phyloP scores from a whole-genome alignment of 1,140 invertebrate genomes.

The Platorchestia sp. region DNA sequence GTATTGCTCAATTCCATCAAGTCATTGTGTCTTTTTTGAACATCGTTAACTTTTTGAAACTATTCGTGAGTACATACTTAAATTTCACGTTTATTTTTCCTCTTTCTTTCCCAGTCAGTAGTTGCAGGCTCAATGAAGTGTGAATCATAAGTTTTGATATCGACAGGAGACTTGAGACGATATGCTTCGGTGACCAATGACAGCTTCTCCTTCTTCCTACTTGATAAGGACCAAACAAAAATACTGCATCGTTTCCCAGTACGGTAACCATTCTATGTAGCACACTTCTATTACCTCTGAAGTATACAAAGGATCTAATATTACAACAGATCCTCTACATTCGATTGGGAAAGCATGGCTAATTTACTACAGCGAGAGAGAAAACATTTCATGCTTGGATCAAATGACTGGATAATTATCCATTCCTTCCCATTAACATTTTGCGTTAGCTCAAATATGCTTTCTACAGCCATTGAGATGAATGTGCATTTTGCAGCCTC shows the following conservation, averaged over 20 bases:
- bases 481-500: too few species aligned
- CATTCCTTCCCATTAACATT: too few species aligned
- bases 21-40: neutral
- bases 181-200: neutral
- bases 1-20: neutral
- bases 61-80: neutral
- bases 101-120: neutral
- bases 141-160: neutral
- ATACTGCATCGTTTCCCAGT: neutral
- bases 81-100: neutral
- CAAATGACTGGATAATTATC: too few species aligned
- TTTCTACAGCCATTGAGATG: too few species aligned
- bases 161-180: neutral
- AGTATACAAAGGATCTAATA: too few species aligned
- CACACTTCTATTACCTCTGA: too few species aligned
- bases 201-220: neutral
- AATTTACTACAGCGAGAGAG: too few species aligned
- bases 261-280: too few species aligned
- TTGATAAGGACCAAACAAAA: neutral
- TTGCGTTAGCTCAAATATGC: too few species aligned
- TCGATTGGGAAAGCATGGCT: too few species aligned
- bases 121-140: neutral
- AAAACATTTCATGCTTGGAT: too few species aligned
- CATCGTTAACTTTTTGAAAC: neutral
- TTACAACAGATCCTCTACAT: too few species aligned